Base-by-base conservation (phyloP, 64 coral and sea anemone genomes). In the Pachyseris speciosa region DNA sequence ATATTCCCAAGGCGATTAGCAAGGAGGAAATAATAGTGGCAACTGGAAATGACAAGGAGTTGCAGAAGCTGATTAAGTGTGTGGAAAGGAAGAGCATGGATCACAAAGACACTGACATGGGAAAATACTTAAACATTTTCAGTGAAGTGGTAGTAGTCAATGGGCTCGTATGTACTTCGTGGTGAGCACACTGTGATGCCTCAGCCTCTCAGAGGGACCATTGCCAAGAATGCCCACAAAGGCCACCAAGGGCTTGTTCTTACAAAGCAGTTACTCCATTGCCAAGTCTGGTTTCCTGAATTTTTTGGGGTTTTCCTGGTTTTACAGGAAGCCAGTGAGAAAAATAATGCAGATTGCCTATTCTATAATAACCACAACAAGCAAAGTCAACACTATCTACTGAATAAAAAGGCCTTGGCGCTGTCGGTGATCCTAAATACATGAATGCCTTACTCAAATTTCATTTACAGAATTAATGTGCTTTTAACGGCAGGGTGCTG, bases 401-500 rank as follows among this genome's bases (percentile, higher is more conserved):
- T 28, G 40, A 79, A 90, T 75, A 90, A 90, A 67, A 74, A 90
- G 36, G 88, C 40, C 28, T 58, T 90, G 2, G 66, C 74, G 22
- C 40, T 90, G 55, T 90, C 88, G 40, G 55, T 74, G 9, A 66
- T 90, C n/a, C 55, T 90, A 24, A 90, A 90, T 81, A 90, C 88
- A 86, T 86, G 83, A 63, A 37, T 67, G 1, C 78, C 78, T 33
- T 49, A 69, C 4, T 88, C 86, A 3, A 88, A 74, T 7, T 88
- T 88, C 39, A 51, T 88, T 17, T 88, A 88, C 50, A 1, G 69
- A 29, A 34, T 88, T n/a, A n/a, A n/a, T n/a, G n/a, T n/a, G n/a
- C n/a, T n/a, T n/a, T n/a, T n/a, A n/a, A n/a, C n/a, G n/a, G n/a
- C n/a, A n/a, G n/a, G n/a, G n/a, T n/a, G n/a, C n/a, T n/a, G n/a